Conservation (phyloP, 2,113 vertebrate species). For the Amblyopsis rosae region DNA sequence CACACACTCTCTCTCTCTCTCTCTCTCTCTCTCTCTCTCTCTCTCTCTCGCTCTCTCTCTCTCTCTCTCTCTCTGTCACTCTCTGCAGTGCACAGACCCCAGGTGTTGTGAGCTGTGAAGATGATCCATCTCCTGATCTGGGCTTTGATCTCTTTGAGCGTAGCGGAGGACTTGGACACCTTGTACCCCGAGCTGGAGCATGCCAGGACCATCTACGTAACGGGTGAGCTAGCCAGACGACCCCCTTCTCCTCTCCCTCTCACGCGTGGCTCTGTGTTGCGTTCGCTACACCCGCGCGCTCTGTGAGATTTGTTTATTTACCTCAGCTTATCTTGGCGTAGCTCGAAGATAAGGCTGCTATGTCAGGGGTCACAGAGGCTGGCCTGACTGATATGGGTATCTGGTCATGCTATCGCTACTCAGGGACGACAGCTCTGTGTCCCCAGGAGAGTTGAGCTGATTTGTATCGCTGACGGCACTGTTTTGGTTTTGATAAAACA, state of each 20-base stretch:
- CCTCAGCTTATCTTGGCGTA: slow-evolving; percentile 37
- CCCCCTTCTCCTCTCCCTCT: neutral
- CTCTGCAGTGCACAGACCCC: slow-evolving; percentile 82
- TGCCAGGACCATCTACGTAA: slow-evolving; percentile 87
- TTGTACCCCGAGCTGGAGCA: slow-evolving; percentile 79
- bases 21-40: too few relatives aligned
- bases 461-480: neutral
- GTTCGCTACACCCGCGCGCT: slow-evolving; percentile 29
- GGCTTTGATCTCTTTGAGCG: slow-evolving; percentile 82
- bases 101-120: slow-evolving; percentile 65
- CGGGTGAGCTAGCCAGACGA: slow-evolving; percentile 78
- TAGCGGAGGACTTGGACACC: slow-evolving; percentile 78
- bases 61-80: slow-evolving; percentile 26
- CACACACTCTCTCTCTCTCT: too few relatives aligned
- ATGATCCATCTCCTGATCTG: slow-evolving; percentile 88
- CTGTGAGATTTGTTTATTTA: slow-evolving; percentile 29
- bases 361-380: slow-evolving; percentile 21
- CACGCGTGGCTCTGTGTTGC: slow-evolving; percentile 17
- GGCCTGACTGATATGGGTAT: slow-evolving; percentile 31
- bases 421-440: neutral
- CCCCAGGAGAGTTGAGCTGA: neutral
- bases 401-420: slow-evolving; percentile 11
- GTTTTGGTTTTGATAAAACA: neutral
- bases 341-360: slow-evolving; percentile 45
- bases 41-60: too few relatives aligned